Base-by-base conservation (phyloP, 1,140 invertebrate species). In the Pteromalus puparum region DNA sequence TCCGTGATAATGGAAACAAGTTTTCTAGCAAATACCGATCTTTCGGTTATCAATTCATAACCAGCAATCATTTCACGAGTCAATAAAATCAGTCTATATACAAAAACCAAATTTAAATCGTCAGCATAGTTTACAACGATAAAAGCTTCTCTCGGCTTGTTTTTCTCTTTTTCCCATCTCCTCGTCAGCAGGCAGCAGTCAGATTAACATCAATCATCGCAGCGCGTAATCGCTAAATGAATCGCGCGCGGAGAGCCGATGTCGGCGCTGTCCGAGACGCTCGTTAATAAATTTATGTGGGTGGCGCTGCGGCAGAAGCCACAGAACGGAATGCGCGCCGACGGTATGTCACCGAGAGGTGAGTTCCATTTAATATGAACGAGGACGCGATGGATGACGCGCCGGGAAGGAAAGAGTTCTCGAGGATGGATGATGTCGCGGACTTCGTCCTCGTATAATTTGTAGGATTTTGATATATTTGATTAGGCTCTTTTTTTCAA, bases 281-380 rank as follows among this genome's bases (percentile, higher is more conserved):
- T 79, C 78, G 77, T 85, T 86, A 76, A 83, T 83, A 82, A 84
- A 80, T 87, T 87, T n/a, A 84, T 74, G 88, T 88, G 87, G 87
- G 87, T 86, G 86, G 85, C 46, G 81, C 78, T 80, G 85, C 10
- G n/a, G 10, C 74, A 42, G 74, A 76, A 76, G 38, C 48, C 61
- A 15, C 79, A 73, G 61, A 78, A 46, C 82, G 79, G 24, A 68
- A 81, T 68, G 75, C 34, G 48, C 30, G 26, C 7, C 21, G 30
- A 38, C 80, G 28, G 48, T 48, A 12, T 9, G 21, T 28, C 5
- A 67, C 12, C 24, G 24, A 13, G 68, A 61, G 15, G 28, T 30
- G 42, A 48, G 53, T 65, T 82, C 53, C 61, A 77, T 83, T 83
- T 83, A 83, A 72, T 61, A 72, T 79, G 21, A 78, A 34, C 74